Evolutionary conservation across 2,797 vertebrate genomes (phyloP), one percentile per base, ranked within the genome.

Genomic region (Vespertilio murinus): DNA sequence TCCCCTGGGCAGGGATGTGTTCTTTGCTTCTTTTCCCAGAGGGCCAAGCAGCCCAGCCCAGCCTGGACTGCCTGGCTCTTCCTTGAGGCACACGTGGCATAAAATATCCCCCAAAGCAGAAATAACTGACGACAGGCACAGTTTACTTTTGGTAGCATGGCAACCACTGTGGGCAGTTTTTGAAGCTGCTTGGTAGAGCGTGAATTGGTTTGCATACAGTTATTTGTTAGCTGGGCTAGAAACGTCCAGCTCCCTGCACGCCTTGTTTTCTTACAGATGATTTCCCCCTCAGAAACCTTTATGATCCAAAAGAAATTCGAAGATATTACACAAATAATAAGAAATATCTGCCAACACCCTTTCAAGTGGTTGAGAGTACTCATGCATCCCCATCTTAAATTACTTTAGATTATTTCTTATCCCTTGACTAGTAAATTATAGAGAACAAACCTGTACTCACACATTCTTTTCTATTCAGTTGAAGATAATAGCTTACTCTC

Each of bases 131-230:
- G 67, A 80, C 25, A 47, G 25, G 47, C 83, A 56, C 28, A 30
- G 59, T 8, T 90, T 65, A 78, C 74, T 89, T 93, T 40, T 69
- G 69, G 85, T 90, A 86, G 49, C 88, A 30, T 91, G 85, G 67
- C 88, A 91, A 84, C 77, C 52, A 33, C 25, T 84, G n/a, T 3
- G 17, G 38, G 64, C 65, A 87, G 80, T 87, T 71, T 93, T 77
- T 94, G 71, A 96, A 94, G 79, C 11, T 83, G 64, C 67, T 84
- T 74, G 49, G 90, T 94, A 87, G 35, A 91, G 61, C 30, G 59
- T 92, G 83, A 45, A 35, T 81, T 94, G 69, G 87, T 90, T 91
- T 88, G 88, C 86, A 92, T 93, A 69, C 82, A 84, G 35, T 79
- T 84, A 73, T 67, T 64, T 92, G 45, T 61, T 92, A 96, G 85